Base-by-base conservation (phyloP, 2,797 vertebrate genomes). In the Choloepus didactylus region DNA sequence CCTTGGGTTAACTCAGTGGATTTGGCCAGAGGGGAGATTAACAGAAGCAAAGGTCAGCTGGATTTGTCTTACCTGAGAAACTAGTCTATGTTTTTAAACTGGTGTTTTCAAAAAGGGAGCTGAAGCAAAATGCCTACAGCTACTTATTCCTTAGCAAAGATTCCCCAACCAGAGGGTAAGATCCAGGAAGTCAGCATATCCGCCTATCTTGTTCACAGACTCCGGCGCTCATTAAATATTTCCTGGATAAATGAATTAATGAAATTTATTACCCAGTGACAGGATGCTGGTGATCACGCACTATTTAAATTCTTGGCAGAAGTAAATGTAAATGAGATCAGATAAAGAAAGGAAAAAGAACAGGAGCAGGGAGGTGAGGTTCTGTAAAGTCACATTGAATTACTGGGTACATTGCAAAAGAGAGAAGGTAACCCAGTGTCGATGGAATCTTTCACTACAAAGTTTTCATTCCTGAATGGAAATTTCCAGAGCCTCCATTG, bases 31-130 rank as follows among this genome's bases (percentile, higher is more conserved):
- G 31, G 21, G 49, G 87, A 81, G 77, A 95, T 87, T 90, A 93
- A 75, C 54, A 96, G 93, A 95, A 95, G n/a, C n/a, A 86, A 6
- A 49, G 25, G 18, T 95, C 70, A 91, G 64, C 54, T 29, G 35
- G 49, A 79, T 67, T 83, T 38, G 88, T 75, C 92, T 90, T 89
- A 1, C 56, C 31, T 86, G 51, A 94, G 69, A 98, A 95, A 49
- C 0, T 1, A 79, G 31, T 23, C 59, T 35, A 35, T 41, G 31
- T 90, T 85, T 88, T 87, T 70, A 87, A 95, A 83, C 35, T 69
- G 25, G 15, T 81, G 12, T 89, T 91, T 92, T 93, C 64, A 41
- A 80, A 73, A 92, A 73, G 5, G 16, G 44, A 77, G 95, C 5
- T 60, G 35, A 10, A 66, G 19, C 51, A 67, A 86, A 64, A 56